These are phyloP conservation scores for Phanerotoma sp. DNA, from an alignment of 2,888 invertebrate species.

Conservation along the genomic window DNA sequence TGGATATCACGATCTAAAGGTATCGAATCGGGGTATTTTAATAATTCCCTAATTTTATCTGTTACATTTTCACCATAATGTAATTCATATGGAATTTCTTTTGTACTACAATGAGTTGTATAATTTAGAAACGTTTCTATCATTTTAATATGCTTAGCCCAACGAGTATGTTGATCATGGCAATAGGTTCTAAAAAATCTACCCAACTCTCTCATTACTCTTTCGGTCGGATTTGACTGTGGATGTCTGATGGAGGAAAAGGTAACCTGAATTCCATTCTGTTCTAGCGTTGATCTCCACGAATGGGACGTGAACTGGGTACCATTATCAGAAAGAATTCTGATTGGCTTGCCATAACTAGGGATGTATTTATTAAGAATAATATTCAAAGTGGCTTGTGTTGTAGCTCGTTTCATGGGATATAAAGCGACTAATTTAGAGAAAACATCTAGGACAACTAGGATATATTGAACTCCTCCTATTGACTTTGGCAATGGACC, in stretches of 20 bases:
- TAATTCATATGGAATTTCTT: conserved; percentile 23
- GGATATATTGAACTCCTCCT: no score
- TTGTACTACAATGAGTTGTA: conserved; percentile 25
- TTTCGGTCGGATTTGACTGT: conserved; percentile 35
- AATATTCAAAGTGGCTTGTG: conserved; percentile 20
- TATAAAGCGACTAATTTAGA: no score
- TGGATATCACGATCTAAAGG: not conserved
- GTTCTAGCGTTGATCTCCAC: conserved; percentile 25
- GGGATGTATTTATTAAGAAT: conserved; percentile 11
- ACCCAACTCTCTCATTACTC: conserved; percentile 35
- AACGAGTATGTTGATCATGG: conserved; percentile 25
- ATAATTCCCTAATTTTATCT: conserved; percentile 8
- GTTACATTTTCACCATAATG: conserved; percentile 15
- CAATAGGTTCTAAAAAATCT: conserved; percentile 27
- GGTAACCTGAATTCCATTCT: not conserved
- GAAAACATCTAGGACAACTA: no score
- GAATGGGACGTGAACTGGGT: conserved; percentile 32
- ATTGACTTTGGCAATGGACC: conserved; percentile 11
- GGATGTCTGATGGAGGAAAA: conserved; percentile 30
- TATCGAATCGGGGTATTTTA: not conserved
- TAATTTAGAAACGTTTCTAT: conserved; percentile 21
- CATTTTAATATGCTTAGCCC: conserved; percentile 23
- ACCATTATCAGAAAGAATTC: conserved; percentile 41
- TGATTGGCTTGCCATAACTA: conserved; percentile 24
- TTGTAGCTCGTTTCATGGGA: conserved; percentile 34